These are phyloP conservation scores for Lepus townsendii DNA, from an alignment of 2,797 vertebrate genomes.

Conservation along the genomic window DNA sequence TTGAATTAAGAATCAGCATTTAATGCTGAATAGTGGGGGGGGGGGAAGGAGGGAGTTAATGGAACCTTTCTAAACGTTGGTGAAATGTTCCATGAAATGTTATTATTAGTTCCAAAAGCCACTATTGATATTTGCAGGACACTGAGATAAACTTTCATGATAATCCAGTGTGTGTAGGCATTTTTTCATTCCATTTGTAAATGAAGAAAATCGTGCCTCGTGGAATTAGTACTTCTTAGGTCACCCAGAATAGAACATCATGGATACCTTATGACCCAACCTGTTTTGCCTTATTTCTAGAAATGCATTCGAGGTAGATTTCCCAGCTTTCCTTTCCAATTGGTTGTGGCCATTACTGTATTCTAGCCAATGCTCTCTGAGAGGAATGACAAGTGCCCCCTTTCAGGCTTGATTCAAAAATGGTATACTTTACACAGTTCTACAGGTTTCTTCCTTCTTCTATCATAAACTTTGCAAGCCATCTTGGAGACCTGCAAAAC, in stretches of 20 bases:
- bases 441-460: neutral
- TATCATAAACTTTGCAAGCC: neutral
- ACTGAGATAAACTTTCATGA: neutral
- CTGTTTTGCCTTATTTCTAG: neutral
- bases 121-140: neutral
- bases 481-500: neutral
- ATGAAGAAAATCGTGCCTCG: slow-evolving; percentile 19
- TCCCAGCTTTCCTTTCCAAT: neutral
- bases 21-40: neutral
- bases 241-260: neutral
- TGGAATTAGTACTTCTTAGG: neutral
- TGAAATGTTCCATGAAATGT: slow-evolving; percentile 9
- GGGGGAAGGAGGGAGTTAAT: neutral
- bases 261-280: neutral
- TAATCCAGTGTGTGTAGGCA: neutral
- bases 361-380: neutral
- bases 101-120: slow-evolving; percentile 35
- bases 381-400: neutral
- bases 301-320: neutral
- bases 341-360: neutral
- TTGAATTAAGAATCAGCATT: slow-evolving; percentile 57
- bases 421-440: neutral
- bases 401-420: neutral
- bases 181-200: slow-evolving; percentile 47
- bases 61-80: slow-evolving; percentile 31